A percentile compares a stretch with the other conserved stretches of the same genome.
phyloP scores from a whole-genome alignment of 1,140 invertebrate species.

The Chrysomallon squamiferum region DNA sequence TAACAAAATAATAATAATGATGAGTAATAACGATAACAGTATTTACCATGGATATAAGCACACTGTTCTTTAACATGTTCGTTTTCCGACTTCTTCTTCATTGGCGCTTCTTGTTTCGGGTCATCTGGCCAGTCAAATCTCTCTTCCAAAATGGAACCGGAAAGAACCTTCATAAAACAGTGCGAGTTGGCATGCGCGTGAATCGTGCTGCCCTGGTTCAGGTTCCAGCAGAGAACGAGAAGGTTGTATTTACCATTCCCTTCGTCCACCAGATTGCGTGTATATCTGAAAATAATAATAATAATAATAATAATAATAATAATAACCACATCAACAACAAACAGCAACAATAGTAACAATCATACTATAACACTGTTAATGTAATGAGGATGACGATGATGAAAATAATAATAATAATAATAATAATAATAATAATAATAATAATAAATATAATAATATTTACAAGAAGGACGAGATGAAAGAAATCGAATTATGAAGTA shows the following conservation, averaged over 20 bases:
- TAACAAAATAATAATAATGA: no score
- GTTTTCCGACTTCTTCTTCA: slow-evolving; percentile 71
- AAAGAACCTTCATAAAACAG: slow-evolving; percentile 93
- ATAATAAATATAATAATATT: no score
- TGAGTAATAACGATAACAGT: no score
- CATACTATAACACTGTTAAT: no score
- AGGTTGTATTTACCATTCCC: slow-evolving; percentile 96
- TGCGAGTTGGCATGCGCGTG: slow-evolving; percentile 96
- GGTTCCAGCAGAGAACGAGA: slow-evolving; percentile 96
- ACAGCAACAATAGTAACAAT: no score
- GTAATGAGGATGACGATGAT: no score
- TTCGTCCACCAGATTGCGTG: slow-evolving; percentile 55
- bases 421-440: no score
- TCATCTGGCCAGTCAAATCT: slow-evolving; percentile 77
- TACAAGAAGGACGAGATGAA: no score
- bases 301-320: no score
- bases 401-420: no score
- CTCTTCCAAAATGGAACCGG: slow-evolving; percentile 71
- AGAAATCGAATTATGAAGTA: no score
- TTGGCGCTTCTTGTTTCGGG: slow-evolving; percentile 29
- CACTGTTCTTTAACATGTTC: slow-evolving; percentile 78
- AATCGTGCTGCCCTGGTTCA: slow-evolving; percentile 91
- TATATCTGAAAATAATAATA: slow-evolving; percentile 47
- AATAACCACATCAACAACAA: no score
- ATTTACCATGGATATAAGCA: slow-evolving; percentile 93